Percentiles rank a stretch among this genome's conserved stretches.
Conservation (phyloP, 2,888 invertebrate species). For the Drosophila aldrichi region DNA sequence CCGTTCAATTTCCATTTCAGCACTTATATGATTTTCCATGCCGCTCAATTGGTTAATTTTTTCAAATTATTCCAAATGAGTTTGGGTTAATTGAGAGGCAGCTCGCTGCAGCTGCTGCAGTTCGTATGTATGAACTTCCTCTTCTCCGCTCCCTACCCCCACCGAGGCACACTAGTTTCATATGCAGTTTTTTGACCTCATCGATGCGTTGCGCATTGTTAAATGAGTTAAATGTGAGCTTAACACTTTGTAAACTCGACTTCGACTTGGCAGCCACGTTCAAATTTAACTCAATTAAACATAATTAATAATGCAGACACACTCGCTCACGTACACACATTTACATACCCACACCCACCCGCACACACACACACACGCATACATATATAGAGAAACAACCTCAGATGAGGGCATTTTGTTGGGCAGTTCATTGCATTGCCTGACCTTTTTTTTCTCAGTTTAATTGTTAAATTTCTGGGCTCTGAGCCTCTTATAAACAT, state of each 20-base stretch:
- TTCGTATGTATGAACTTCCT: not conserved
- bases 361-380: conserved; percentile 11
- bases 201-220: conserved; percentile 25
- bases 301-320: conserved; percentile 65
- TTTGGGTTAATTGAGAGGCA: conserved; percentile 65
- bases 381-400: conserved; percentile 1
- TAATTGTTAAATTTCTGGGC: conserved; percentile 12
- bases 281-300: conserved; percentile 67
- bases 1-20: conserved; percentile 17
- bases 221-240: conserved; percentile 32
- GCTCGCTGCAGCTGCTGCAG: conserved; percentile 15
- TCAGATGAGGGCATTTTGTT: conserved; percentile 19
- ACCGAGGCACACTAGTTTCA: not conserved
- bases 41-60: conserved; percentile 72
- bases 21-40: conserved; percentile 50
- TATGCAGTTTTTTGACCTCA: conserved; percentile 69
- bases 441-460: conserved; percentile 42
- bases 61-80: conserved; percentile 74
- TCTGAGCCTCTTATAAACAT: conserved; percentile 12
- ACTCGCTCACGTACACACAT: conserved; percentile 17
- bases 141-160: not conserved
- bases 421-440: conserved; percentile 26
- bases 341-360: conserved; percentile 23
- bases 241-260: conserved; percentile 63
- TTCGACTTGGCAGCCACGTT: conserved; percentile 42